Conservation (phyloP, 2,888 invertebrate genomes). For the Drosophila differens region DNA sequence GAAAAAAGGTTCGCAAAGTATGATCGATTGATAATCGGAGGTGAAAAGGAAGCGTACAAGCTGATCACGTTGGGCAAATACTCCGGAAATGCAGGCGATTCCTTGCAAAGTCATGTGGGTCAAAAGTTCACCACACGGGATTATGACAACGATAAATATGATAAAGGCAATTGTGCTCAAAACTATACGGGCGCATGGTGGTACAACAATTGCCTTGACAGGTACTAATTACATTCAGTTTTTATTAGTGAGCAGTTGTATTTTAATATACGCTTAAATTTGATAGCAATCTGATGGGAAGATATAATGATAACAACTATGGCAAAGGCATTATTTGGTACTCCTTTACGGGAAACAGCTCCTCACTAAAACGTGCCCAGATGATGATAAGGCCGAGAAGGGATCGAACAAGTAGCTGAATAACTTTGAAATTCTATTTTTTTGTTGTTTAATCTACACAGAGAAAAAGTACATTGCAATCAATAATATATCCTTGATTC, state of each 20-base stretch:
- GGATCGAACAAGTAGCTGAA: background rate
- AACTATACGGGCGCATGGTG: background rate
- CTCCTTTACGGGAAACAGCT: background rate
- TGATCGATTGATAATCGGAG: background rate
- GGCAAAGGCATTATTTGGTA: background rate
- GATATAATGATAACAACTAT: background rate
- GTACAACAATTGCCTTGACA: background rate
- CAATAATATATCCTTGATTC: background rate
- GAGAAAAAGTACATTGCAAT: background rate
- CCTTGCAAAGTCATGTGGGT: background rate
- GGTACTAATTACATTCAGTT: background rate
- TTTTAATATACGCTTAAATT: background rate
- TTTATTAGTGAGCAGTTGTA: background rate
- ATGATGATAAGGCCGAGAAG: slow-evolving; percentile 2
- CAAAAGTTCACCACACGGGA: slow-evolving; percentile 1
- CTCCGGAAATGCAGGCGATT: background rate
- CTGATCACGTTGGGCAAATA: background rate
- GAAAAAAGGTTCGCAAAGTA: background rate
- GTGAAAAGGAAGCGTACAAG: background rate
- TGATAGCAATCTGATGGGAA: background rate
- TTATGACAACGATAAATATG: background rate
- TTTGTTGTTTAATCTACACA: background rate
- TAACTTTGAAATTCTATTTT: background rate
- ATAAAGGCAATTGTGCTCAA: background rate
- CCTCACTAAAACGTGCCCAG: background rate